Conservation (phyloP, 2,797 vertebrate genomes). For the Sebastolobus altivelis region DNA sequence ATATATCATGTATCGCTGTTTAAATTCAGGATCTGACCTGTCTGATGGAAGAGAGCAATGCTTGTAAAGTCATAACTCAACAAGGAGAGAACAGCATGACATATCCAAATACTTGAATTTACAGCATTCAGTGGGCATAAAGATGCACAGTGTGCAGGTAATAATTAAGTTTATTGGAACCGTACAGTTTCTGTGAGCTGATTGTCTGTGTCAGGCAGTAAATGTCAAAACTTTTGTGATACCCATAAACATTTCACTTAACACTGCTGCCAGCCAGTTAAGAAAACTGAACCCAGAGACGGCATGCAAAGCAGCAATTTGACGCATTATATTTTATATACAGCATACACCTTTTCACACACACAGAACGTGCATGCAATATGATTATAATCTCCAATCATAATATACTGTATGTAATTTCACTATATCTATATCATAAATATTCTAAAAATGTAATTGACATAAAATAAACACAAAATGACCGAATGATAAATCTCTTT, state of each 20-base stretch:
- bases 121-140: constrained; percentile 38
- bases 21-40: constrained; percentile 17
- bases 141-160: constrained; percentile 39
- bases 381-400: background rate
- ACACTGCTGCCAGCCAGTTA: constrained; percentile 23
- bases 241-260: constrained; percentile 66
- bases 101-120: constrained; percentile 33
- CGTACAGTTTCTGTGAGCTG: constrained; percentile 6
- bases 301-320: background rate
- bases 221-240: constrained; percentile 64
- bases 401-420: background rate
- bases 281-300: constrained; percentile 27
- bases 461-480: background rate
- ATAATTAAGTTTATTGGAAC: constrained; percentile 58
- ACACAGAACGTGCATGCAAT: background rate
- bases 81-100: constrained; percentile 2
- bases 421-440: background rate
- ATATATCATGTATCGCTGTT: background rate
- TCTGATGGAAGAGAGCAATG: constrained; percentile 26
- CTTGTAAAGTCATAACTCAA: constrained; percentile 17
- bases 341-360: background rate
- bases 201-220: constrained; percentile 45
- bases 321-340: background rate
- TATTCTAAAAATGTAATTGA: background rate
- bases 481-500: background rate